phyloP scores from a whole-genome alignment of 2,888 invertebrate genomes.

The Mimas tiliae region DNA sequence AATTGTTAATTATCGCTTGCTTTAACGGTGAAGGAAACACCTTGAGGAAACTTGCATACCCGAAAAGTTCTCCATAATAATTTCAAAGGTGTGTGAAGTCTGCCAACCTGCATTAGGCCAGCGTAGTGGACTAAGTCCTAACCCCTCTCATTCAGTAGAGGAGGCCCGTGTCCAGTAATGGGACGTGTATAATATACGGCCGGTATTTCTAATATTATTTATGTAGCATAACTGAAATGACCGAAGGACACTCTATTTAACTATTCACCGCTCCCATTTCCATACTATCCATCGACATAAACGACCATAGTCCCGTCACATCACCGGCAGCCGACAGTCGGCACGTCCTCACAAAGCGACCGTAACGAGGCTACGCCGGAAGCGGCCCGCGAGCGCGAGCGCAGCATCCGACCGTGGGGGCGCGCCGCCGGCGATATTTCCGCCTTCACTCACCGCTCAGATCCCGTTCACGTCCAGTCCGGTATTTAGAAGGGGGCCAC shows the following conservation, averaged over 20 bases:
- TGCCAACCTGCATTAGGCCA: too few species aligned
- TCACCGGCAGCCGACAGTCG: slow-evolving; percentile 35
- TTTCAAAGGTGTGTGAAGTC: too few species aligned
- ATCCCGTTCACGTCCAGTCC: not conserved
- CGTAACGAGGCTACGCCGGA: slow-evolving; percentile 74
- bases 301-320: not conserved
- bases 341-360: slow-evolving; percentile 52
- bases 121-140: too few species aligned
- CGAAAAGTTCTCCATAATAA: too few species aligned
- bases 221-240: too few species aligned
- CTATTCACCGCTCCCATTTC: not conserved
- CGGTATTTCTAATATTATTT: too few species aligned
- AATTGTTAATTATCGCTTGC: too few species aligned
- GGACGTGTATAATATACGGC: too few species aligned
- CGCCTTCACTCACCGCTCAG: slow-evolving; percentile 38
- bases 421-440: slow-evolving; percentile 66
- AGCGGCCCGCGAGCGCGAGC: slow-evolving; percentile 58
- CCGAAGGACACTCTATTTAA: not conserved
- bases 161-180: too few species aligned
- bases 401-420: slow-evolving; percentile 55
- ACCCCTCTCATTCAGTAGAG: too few species aligned
- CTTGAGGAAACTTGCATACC: too few species aligned
- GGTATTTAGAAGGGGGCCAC: not conserved
- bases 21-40: too few species aligned
- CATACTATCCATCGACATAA: slow-evolving; percentile 2